Evolutionary conservation across 2,888 invertebrate species (phyloP).

Genomic region (Tholera decimalis): DNA sequence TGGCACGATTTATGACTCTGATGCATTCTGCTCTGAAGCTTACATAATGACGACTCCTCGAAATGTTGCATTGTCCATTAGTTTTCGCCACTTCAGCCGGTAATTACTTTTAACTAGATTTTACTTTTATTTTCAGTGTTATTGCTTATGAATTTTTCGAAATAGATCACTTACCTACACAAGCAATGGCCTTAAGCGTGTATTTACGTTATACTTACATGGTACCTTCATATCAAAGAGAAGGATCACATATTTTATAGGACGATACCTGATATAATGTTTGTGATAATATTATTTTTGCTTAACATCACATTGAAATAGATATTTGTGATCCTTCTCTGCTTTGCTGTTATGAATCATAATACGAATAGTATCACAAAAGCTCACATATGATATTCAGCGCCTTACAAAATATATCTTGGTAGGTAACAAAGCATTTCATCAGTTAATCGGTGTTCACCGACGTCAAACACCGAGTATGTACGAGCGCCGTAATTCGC

Average conservation of each 20-base stretch:
- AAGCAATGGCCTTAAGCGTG: no score
- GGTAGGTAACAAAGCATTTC: constrained; percentile 52
- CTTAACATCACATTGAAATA: no score
- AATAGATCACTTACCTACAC: not conserved
- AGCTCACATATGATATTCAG: constrained; percentile 20
- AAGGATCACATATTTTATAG: no score
- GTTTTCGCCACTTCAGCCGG: not conserved
- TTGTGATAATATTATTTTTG: no score
- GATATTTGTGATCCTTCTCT: not conserved
- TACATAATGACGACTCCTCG: constrained; percentile 3
- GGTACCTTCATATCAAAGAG: no score
- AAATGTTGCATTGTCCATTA: constrained; percentile 25
- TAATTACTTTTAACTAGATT: not conserved
- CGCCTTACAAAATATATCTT: constrained; percentile 34
- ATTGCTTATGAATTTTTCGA: not conserved
- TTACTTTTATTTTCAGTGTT: not conserved
- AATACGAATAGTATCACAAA: constrained; percentile 16
- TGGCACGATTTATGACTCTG: constrained; percentile 22
- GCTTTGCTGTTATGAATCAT: not conserved
- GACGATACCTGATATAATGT: no score
- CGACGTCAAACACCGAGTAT: constrained; percentile 39
- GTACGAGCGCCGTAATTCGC: constrained; percentile 65
- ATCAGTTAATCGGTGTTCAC: constrained; percentile 39
- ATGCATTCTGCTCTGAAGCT: not conserved
- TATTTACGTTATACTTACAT: no score